Evolutionary conservation across 2,888 invertebrate species (phyloP), one percentile per base, ranked within the genome.

Genomic region (Neocrepidodera transversa): DNA sequence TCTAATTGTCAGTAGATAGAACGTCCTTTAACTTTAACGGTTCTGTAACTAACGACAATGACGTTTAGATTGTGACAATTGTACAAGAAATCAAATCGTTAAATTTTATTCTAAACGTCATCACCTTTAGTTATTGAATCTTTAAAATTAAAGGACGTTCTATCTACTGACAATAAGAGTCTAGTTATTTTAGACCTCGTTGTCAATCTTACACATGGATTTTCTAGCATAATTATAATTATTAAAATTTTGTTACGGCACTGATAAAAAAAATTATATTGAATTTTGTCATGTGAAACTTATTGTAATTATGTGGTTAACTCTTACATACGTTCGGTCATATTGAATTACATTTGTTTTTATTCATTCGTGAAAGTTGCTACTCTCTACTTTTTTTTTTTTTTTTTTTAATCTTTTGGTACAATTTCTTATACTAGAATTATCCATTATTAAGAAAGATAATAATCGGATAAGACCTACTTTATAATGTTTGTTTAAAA

Each of bases 131-230:
- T n/a, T n/a, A n/a, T n/a, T n/a, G n/a, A n/a, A n/a, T n/a, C n/a
- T n/a, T n/a, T n/a, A n/a, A n/a, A n/a, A n/a, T n/a, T n/a, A n/a
- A n/a, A n/a, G n/a, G n/a, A n/a, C n/a, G n/a, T n/a, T n/a, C n/a
- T n/a, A n/a, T n/a, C n/a, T n/a, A n/a, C n/a, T n/a, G n/a, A n/a
- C n/a, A n/a, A n/a, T n/a, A 60, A n/a, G 16, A 58, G 54, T 65
- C 63, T 68, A 64, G 69, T 69, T 69, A 68, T 68, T 67, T 64
- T 65, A 63, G 67, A 64, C 66, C 48, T 63, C 59, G 64, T 67
- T 69, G 69, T 71, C 71, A 69, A 69, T 70, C 67, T 65, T 58
- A 8, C n/a, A n/a, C n/a, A n/a, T n/a, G n/a, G n/a, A n/a, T n/a
- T n/a, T n/a, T n/a, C n/a, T n/a, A n/a, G n/a, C n/a, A n/a, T n/a